Evolutionary conservation across 2,113 vertebrate species (phyloP).

Genomic region (Osmerus eperlanus): DNA sequence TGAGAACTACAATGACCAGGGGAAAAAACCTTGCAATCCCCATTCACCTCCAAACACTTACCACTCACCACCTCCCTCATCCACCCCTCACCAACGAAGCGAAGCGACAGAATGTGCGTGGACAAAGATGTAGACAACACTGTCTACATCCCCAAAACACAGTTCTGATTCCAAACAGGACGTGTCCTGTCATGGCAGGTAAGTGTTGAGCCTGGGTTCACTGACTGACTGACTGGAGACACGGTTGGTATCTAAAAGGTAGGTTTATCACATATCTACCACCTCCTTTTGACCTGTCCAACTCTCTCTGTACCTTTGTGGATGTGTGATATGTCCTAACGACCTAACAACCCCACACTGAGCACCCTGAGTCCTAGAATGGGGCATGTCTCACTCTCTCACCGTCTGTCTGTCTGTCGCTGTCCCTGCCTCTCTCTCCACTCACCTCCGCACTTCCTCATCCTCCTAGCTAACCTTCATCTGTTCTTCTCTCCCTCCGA

Average conservation of each 20-base stretch:
- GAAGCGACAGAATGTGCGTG: constrained; percentile 62
- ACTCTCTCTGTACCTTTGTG: constrained; percentile 51
- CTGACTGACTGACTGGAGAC: constrained; percentile 1
- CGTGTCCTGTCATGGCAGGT: constrained; percentile 57
- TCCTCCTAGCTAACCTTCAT: constrained; percentile 53
- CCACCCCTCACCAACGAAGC: constrained; percentile 66
- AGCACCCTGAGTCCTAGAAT: constrained; percentile 28
- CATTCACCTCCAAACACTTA: constrained; percentile 59
- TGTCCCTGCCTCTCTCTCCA: constrained; percentile 41
- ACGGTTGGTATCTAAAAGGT: constrained; percentile 46
- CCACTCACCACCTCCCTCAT: constrained; percentile 55
- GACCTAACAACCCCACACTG: constrained; percentile 50
- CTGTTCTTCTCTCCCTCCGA: constrained; percentile 24
- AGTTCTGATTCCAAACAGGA: constrained; percentile 36
- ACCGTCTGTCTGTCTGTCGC: constrained; percentile 42
- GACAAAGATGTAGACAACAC: constrained; percentile 67
- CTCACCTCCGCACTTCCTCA: constrained; percentile 60
- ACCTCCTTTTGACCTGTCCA: constrained; percentile 24
- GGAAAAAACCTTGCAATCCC: neutral
- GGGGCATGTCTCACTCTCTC: constrained; percentile 25
- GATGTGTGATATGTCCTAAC: constrained; percentile 48
- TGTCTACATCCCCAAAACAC: constrained; percentile 72
- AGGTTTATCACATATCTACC: constrained; percentile 56
- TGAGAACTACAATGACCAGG: constrained; percentile 42
- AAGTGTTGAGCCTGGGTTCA: constrained; percentile 55